A percentile compares a stretch with the other conserved stretches of the same genome.
Evolutionary conservation across 2,113 vertebrate genomes (phyloP).

Genomic region (Origma solitaria): DNA sequence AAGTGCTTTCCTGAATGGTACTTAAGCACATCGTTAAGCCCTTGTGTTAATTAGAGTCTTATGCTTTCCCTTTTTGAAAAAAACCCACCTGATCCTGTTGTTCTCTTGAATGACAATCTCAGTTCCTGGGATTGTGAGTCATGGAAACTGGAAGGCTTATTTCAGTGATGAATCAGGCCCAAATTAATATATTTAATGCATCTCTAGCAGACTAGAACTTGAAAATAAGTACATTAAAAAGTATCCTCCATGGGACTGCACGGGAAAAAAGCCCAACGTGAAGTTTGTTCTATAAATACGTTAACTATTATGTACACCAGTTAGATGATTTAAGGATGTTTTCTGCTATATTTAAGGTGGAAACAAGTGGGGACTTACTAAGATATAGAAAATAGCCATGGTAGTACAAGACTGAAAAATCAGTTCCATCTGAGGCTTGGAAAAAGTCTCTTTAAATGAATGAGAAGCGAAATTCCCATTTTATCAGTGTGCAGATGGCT

Average conservation of each 20-base stretch:
- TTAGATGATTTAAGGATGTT: not conserved
- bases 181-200: not conserved
- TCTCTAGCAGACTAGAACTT: not conserved
- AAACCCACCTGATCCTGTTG: not conserved
- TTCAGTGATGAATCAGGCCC: not conserved
- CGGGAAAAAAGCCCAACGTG: not conserved
- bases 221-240: not conserved
- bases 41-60: constrained; percentile 24
- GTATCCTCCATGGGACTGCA: not conserved
- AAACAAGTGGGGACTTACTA: not conserved
- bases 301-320: not conserved
- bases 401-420: not conserved
- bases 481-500: not conserved
- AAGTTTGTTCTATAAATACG: not conserved
- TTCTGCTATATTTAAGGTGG: not conserved
- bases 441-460: not conserved
- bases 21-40: constrained; percentile 2
- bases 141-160: not conserved
- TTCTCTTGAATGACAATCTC: not conserved
- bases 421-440: not conserved
- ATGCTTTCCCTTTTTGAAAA: not conserved
- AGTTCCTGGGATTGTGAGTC: not conserved
- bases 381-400: not conserved
- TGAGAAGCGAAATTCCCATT: not conserved
- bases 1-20: constrained; percentile 16